phyloP scores from a whole-genome alignment of 2,888 invertebrate genomes.

The Hyposoter dolosus region DNA sequence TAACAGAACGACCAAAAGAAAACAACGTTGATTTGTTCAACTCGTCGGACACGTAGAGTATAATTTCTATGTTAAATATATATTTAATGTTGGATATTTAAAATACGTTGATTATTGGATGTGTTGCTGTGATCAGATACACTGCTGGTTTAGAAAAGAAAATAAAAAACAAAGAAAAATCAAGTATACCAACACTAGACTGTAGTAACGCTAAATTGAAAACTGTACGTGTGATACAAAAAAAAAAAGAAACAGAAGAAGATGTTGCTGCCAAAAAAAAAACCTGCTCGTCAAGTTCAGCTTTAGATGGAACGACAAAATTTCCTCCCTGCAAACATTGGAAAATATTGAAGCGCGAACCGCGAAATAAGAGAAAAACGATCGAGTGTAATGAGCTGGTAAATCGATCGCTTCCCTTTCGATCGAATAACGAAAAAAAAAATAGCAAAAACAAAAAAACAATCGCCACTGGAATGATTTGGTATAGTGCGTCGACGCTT shows the following conservation, averaged over 20 bases:
- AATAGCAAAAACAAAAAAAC: background rate
- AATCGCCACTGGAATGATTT: constrained; percentile 40
- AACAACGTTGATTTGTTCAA: background rate
- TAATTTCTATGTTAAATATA: constrained; percentile 77
- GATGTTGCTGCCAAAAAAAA: constrained; percentile 65
- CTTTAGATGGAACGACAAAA: background rate
- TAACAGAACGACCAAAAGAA: background rate
- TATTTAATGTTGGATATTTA: constrained; percentile 66
- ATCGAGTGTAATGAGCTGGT: background rate
- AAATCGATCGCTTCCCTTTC: background rate
- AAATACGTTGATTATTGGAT: constrained; percentile 67
- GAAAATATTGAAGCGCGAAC: background rate
- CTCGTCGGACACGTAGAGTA: constrained; percentile 60
- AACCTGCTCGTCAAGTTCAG: background rate
- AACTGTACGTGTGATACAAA: constrained; percentile 63
- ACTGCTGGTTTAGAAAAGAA: constrained; percentile 71
- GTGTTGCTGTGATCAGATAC: constrained; percentile 80
- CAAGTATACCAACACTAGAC: constrained; percentile 69
- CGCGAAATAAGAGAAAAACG: background rate
- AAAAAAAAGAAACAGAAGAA: constrained; percentile 41
- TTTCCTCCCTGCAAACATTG: background rate
- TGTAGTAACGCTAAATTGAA: constrained; percentile 69
- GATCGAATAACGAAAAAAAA: background rate
- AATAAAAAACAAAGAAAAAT: constrained; percentile 49
- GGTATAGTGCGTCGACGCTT: constrained; percentile 76